Evolutionary conservation across 2,113 vertebrate genomes (phyloP), one percentile per base, ranked within the genome.

Genomic region (Marmota flaviventris): DNA sequence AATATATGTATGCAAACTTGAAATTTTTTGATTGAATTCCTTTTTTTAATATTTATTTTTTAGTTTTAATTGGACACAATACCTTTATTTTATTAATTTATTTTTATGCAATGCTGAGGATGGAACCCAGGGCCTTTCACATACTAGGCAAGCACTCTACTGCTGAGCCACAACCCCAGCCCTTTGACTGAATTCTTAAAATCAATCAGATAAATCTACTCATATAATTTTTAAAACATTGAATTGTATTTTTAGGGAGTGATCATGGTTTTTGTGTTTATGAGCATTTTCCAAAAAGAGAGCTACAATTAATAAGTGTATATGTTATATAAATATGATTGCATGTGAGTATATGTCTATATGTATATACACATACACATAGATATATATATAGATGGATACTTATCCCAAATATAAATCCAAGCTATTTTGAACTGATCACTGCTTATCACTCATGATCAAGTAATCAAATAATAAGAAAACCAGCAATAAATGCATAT

Each of bases 21-120:
- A 89, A 84, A 93, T 96, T 91, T 89, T 77, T 94, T 94, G 48
- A 89, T 58, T 93, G 58, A 93, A 92, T 34, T 94, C 61, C 83
- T 58, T 51, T 48, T 51, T 51, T 51, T 45, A 45, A 51, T 51
- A 51, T 51, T 51, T 51, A 51, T 51, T 51, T 12, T 51, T 51
- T 51, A 51, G 48, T 51, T 51, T 11, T 51, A 51, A 12, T 51
- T 51, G 12, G 48, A 51, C 48, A 51, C 48, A 51, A 51, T 51
- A 2, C 10, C 48, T 51, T 51, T 51, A 51, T 51, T 51, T 13
- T 51, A 51, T 51, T 51, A 12, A 51, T 51, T 51, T 51, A 51
- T 51, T 51, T 51, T 51, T 51, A 51, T 51, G 48, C 12, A 13
- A 12, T 51, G 48, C 48, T 51, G 48, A 51, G 48, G 48, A 51